Evolutionary conservation across 2,113 vertebrate species (phyloP).

Genomic region (Taxidea taxus): DNA sequence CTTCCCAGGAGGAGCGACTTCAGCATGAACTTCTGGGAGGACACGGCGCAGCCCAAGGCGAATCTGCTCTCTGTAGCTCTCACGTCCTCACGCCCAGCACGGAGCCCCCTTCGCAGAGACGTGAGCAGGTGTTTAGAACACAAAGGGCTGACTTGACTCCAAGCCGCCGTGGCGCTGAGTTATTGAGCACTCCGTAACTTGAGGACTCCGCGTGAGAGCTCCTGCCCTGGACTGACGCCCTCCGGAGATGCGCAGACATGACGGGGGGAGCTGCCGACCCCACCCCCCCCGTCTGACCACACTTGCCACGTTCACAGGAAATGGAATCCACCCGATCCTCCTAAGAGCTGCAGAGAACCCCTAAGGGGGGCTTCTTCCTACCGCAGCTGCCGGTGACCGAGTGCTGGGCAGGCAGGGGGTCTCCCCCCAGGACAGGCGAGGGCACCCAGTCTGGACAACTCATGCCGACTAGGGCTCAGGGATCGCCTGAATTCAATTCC

Average conservation of each 20-base stretch:
- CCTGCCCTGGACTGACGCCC: rapidly evolving
- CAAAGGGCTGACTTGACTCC: background rate
- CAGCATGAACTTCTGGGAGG: background rate
- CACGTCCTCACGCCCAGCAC: rapidly evolving
- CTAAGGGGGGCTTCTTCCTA: background rate
- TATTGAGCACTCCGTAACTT: background rate
- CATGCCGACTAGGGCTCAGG: background rate
- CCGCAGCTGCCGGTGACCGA: rapidly evolving
- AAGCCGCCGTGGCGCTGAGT: too few species aligned
- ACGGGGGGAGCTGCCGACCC: background rate
- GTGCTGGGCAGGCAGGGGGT: rapidly evolving
- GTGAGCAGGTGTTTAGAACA: background rate
- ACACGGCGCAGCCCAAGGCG: background rate
- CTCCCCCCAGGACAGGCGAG: background rate
- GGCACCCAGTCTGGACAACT: background rate
- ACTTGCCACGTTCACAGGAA: rapidly evolving
- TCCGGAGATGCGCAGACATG: rapidly evolving
- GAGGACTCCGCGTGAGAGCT: background rate
- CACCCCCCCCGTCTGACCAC: too few species aligned
- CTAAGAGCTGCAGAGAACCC: rapidly evolving
- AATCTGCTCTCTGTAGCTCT: background rate
- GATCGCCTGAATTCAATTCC: background rate
- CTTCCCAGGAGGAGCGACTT: too few species aligned
- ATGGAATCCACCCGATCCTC: background rate
- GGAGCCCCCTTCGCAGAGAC: background rate